These are phyloP conservation scores for Rhyacophila evoluta DNA, from an alignment of 2,888 invertebrate genomes.

Conservation along the genomic window DNA sequence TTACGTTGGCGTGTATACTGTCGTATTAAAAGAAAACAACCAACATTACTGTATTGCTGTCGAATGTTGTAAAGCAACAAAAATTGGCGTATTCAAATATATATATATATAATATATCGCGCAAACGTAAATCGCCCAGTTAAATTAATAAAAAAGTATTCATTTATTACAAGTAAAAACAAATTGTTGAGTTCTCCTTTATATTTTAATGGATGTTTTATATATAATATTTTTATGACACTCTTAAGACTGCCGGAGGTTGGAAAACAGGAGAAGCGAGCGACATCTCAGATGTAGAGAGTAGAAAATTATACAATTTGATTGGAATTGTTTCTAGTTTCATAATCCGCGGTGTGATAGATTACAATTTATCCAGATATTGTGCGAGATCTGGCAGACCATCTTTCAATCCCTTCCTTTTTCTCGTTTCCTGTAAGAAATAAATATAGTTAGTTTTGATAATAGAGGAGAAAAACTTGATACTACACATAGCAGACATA, in stretches of 20 bases:
- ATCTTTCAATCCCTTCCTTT: slow-evolving; percentile 99
- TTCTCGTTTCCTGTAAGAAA: slow-evolving; percentile 89
- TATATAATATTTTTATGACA: slow-evolving; percentile 26
- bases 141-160: slow-evolving; percentile 37
- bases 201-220: slow-evolving; percentile 41
- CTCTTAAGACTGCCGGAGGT: slow-evolving; percentile 3
- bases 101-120: slow-evolving; percentile 13
- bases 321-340: slow-evolving; percentile 56
- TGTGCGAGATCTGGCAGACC: slow-evolving; percentile 94
- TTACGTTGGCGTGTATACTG: slow-evolving; percentile 34
- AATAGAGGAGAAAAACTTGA: no score
- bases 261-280: slow-evolving; percentile 19
- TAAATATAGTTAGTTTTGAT: no score
- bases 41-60: slow-evolving; percentile 36
- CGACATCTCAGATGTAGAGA: slow-evolving; percentile 39
- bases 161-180: slow-evolving; percentile 50
- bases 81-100: background rate
- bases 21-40: slow-evolving; percentile 33
- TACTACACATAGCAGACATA: no score
- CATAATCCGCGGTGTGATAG: slow-evolving; percentile 57
- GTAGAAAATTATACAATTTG: slow-evolving; percentile 43
- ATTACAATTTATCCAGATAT: slow-evolving; percentile 99
- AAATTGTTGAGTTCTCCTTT: slow-evolving; percentile 43
- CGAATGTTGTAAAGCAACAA: slow-evolving; percentile 6
- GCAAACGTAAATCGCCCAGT: slow-evolving; percentile 40